Percentiles rank a stretch among this genome's conserved stretches.
phyloP scores from a whole-genome alignment of 1,140 invertebrate genomes.

The Pectinophora gossypiella region DNA sequence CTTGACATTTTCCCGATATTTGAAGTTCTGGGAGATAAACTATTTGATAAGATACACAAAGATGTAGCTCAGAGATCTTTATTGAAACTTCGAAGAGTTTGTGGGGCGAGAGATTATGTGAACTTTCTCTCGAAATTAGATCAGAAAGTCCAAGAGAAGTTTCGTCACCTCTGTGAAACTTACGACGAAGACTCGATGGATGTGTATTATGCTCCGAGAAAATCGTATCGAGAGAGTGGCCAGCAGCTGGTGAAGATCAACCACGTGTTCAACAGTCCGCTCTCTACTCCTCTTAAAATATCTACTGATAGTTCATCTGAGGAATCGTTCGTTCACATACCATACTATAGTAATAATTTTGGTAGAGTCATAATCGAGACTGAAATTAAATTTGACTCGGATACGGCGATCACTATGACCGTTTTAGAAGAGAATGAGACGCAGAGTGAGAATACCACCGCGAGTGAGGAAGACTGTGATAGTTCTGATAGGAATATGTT shows the following conservation, averaged over 20 bases:
- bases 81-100: slow-evolving; percentile 79
- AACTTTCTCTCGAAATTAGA: slow-evolving; percentile 65
- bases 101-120: slow-evolving; percentile 80
- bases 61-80: slow-evolving; percentile 82
- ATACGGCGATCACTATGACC: slow-evolving; percentile 87
- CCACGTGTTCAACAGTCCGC: slow-evolving; percentile 44
- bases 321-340: slow-evolving; percentile 43
- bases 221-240: slow-evolving; percentile 31
- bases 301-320: slow-evolving; percentile 64
- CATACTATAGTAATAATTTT: slow-evolving; percentile 53
- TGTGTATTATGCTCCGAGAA: slow-evolving; percentile 60
- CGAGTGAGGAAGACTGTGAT: slow-evolving; percentile 71
- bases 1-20: slow-evolving; percentile 70
- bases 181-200: slow-evolving; percentile 76
- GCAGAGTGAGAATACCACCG: slow-evolving; percentile 56
- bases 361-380: slow-evolving; percentile 85
- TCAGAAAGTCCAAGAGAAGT: slow-evolving; percentile 78
- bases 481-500: slow-evolving; percentile 70
- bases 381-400: slow-evolving; percentile 86
- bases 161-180: slow-evolving; percentile 80
- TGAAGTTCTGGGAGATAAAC: slow-evolving; percentile 78
- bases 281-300: slow-evolving; percentile 36
- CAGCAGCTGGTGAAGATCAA: slow-evolving; percentile 53
- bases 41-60: slow-evolving; percentile 80
- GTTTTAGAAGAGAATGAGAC: slow-evolving; percentile 82